phyloP scores from a whole-genome alignment of 2,797 vertebrate genomes.

The Gadopsis bispinosus region DNA sequence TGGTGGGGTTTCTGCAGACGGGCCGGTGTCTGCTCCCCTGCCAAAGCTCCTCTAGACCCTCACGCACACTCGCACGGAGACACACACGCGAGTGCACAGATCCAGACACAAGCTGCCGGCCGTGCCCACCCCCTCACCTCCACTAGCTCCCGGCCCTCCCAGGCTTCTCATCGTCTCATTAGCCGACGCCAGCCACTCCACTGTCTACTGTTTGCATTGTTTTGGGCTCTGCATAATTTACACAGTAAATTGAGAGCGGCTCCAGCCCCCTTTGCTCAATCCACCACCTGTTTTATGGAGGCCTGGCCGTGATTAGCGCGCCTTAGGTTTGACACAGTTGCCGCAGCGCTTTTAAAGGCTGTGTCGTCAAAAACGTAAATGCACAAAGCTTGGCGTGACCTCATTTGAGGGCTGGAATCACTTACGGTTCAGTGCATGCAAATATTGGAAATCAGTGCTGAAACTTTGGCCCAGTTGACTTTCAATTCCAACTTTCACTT shows the following conservation, averaged over 20 bases:
- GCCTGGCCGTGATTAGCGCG: constrained; percentile 71
- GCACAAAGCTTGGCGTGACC: constrained; percentile 41
- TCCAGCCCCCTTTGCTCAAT: constrained; percentile 77
- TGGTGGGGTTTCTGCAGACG: constrained; percentile 74
- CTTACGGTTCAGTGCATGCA: neutral
- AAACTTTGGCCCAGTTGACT: neutral
- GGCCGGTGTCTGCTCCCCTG: constrained; percentile 82
- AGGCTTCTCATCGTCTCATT: constrained; percentile 84
- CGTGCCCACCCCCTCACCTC: constrained; percentile 74
- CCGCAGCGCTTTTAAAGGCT: constrained; percentile 34
- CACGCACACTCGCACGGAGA: constrained; percentile 50
- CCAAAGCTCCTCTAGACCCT: constrained; percentile 73
- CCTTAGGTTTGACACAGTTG: constrained; percentile 74
- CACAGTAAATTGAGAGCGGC: constrained; percentile 81
- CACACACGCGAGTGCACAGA: constrained; percentile 45
- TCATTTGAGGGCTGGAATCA: constrained; percentile 31
- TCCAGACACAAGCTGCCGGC: constrained; percentile 81
- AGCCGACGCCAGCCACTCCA: constrained; percentile 82
- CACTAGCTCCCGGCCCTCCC: constrained; percentile 72
- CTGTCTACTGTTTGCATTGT: constrained; percentile 85
- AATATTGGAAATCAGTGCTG: neutral
- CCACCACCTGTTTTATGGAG: constrained; percentile 85
- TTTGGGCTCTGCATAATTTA: constrained; percentile 88
- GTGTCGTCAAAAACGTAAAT: constrained; percentile 34
- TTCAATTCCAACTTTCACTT: neutral